A percentile compares a stretch with the other conserved stretches of the same genome.
Conservation (phyloP, 1,140 invertebrate species). For the Neodiprion lecontei region DNA sequence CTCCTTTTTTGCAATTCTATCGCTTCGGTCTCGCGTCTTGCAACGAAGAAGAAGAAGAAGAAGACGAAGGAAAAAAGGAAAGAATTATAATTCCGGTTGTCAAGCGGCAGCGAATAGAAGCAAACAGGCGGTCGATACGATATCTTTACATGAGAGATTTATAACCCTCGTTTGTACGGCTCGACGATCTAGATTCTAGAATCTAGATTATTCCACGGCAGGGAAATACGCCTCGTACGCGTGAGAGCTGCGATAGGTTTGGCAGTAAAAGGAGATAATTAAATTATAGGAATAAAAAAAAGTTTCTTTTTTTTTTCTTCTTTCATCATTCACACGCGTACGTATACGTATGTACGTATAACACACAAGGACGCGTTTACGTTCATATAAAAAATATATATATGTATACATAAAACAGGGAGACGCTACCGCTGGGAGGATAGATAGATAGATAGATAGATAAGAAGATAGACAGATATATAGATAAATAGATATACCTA, state of each 20-base stretch:
- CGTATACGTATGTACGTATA: background rate
- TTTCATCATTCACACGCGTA: background rate
- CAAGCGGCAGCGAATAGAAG: background rate
- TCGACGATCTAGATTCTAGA: background rate
- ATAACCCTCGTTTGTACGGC: background rate
- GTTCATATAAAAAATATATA: background rate
- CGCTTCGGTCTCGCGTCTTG: background rate
- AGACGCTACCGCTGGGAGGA: background rate
- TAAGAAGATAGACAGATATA: too few species aligned
- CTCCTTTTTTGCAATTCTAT: too few species aligned
- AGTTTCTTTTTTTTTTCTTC: background rate
- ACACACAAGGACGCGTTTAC: background rate
- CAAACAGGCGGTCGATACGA: background rate
- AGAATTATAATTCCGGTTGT: background rate
- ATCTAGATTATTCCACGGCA: background rate
- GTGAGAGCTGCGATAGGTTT: background rate
- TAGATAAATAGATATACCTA: too few species aligned
- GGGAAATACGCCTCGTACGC: slow-evolving; percentile 34
- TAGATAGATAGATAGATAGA: too few species aligned
- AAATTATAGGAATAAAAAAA: slow-evolving; percentile 55
- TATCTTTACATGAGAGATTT: background rate
- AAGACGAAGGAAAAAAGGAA: background rate
- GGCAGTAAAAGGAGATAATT: slow-evolving; percentile 55
- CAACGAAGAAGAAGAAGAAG: background rate
- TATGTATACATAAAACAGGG: background rate